Base-by-base conservation (phyloP, 1,140 invertebrate genomes). In the Episyrphus balteatus region DNA sequence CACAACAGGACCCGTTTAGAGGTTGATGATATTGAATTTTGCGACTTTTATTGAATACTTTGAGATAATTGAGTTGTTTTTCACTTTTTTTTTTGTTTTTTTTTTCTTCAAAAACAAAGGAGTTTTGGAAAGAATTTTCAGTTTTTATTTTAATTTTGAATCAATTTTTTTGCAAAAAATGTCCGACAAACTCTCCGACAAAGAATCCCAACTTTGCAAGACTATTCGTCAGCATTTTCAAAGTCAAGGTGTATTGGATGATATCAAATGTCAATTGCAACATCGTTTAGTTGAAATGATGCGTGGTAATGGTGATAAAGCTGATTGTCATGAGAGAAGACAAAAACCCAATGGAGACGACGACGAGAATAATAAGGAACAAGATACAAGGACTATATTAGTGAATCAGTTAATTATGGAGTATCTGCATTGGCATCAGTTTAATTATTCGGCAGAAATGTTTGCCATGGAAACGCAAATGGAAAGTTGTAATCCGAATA, bases 401-500 rank as follows among this genome's bases (percentile, higher is more conserved):
- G 13, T 39, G 12, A 62, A 62, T 30, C 48, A 62, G 14, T 18
- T 62, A 15, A 37, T 62, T 7, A 50, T 58, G n/a, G 60, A 62
- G 19, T 62, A 60, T 21, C 49, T 62, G 3, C 18, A 51, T 12
- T 62, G 57, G 57, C 61, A 48, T 9, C 61, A 61, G 37, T 62
- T 53, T 30, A 51, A 50, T 10, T 61, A 62, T 54, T 58, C 60
- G 5, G 37, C 52, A 37, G 52, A 62, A 44, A 62, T 61, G 1
- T 58, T 60, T 34, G 30, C 51, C 5, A 47, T 60, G 33, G 60
- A 62, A 34, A 54, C 54, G 3, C 58, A 52, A 5, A 39, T 44
- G 2, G 44, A 33, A 5, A 30, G 2, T 1, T 33, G 17, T 12
- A 0, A 36, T 5, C 41, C 47, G 10, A 8, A 31, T n/a, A 55